phyloP scores from a whole-genome alignment of 2,888 invertebrate genomes.

The Endomychus coccineus region DNA sequence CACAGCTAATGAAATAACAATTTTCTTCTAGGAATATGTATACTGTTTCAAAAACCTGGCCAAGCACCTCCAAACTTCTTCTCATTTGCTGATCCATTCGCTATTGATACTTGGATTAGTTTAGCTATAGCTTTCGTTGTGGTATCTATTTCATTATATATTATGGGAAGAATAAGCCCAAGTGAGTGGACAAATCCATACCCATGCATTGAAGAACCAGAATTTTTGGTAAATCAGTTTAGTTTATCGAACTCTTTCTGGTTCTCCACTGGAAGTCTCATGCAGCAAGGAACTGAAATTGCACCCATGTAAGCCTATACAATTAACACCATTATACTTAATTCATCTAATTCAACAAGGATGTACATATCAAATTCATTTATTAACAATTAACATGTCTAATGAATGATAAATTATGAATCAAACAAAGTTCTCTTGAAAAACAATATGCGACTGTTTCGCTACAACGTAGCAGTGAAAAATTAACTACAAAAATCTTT shows the following conservation, averaged over 20 bases:
- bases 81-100: slow-evolving; percentile 70
- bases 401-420: too few relatives aligned
- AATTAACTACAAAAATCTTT: too few relatives aligned
- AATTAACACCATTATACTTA: too few relatives aligned
- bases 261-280: slow-evolving; percentile 74
- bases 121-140: slow-evolving; percentile 58
- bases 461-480: too few relatives aligned
- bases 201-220: slow-evolving; percentile 75
- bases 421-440: too few relatives aligned
- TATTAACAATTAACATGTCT: too few relatives aligned
- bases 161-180: slow-evolving; percentile 70
- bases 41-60: slow-evolving; percentile 58
- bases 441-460: too few relatives aligned
- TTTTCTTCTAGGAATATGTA: slow-evolving; percentile 52
- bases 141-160: slow-evolving; percentile 67
- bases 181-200: slow-evolving; percentile 84
- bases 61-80: slow-evolving; percentile 59
- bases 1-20: too few relatives aligned
- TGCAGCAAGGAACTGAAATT: slow-evolving; percentile 83
- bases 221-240: slow-evolving; percentile 75
- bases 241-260: slow-evolving; percentile 75
- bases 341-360: too few relatives aligned
- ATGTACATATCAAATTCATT: too few relatives aligned
- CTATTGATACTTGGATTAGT: slow-evolving; percentile 65
- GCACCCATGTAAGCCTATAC: slow-evolving; percentile 74